Evolutionary conservation across 2,797 vertebrate genomes (phyloP).

Genomic region (Adrianichthys oophorus): DNA sequence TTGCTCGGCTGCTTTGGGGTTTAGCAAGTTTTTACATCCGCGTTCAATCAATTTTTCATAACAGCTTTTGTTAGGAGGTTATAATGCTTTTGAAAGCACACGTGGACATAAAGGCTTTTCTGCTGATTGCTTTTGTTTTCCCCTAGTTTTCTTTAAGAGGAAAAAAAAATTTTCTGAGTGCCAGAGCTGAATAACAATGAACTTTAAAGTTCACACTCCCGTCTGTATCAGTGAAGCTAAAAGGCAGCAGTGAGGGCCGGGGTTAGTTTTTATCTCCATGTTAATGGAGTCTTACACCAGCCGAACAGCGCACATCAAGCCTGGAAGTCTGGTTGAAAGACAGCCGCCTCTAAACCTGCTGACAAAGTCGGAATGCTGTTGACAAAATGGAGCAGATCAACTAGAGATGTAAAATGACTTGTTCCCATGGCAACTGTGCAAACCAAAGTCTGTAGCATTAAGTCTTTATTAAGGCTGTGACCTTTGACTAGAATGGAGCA

Average conservation of each 20-base stretch:
- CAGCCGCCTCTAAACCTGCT: constrained; percentile 4
- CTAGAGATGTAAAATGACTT: constrained; percentile 8
- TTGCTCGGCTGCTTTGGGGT: constrained; percentile 43
- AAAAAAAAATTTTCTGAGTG: constrained; percentile 47
- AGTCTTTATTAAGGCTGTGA: no score
- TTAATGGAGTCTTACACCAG: no score
- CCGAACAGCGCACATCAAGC: no score
- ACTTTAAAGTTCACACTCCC: constrained; percentile 4
- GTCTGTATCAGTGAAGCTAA: no score
- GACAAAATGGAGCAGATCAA: no score
- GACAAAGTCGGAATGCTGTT: constrained; percentile 13
- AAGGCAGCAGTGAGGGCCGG: no score
- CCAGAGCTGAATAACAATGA: constrained; percentile 6
- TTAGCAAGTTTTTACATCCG: constrained; percentile 56
- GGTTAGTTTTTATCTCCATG: no score
- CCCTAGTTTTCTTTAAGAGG: constrained; percentile 18
- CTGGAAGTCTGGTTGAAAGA: no score
- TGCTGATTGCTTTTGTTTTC: constrained; percentile 52
- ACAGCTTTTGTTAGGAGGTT: constrained; percentile 53
- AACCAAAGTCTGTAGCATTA: no score
- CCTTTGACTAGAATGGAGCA: no score
- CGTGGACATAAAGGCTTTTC: constrained; percentile 48
- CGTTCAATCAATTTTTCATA: constrained; percentile 66
- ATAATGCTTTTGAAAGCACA: constrained; percentile 67
- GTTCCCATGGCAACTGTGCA: no score